phyloP scores from a whole-genome alignment of 2,113 vertebrate species.

The Silurus glanis region DNA sequence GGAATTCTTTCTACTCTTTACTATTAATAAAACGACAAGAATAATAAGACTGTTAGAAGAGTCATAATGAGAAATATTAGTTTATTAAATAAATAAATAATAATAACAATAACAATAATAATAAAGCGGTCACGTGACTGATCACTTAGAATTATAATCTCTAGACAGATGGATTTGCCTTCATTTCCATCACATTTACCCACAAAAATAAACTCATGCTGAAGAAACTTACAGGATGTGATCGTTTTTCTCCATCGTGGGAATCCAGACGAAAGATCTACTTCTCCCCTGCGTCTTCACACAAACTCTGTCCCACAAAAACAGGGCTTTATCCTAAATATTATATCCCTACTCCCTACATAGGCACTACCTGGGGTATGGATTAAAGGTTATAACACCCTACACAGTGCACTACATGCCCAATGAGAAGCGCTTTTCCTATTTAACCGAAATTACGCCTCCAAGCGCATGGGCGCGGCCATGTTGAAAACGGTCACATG shows the following conservation, averaged over 20 bases:
- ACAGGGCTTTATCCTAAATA: neutral
- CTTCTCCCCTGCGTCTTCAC: neutral
- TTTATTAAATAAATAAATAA: no score
- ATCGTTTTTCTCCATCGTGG: conserved; percentile 68
- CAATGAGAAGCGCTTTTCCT: neutral
- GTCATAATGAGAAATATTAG: no score
- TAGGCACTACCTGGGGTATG: neutral
- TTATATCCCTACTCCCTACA: neutral
- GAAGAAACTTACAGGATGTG: conserved; percentile 68
- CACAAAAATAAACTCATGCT: neutral
- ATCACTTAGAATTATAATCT: neutral
- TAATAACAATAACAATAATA: neutral
- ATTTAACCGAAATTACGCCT: neutral
- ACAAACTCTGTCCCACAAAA: neutral
- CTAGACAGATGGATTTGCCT: neutral
- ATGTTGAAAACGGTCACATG: conserved; percentile 67
- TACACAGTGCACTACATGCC: neutral
- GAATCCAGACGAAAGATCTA: neutral
- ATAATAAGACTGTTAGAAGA: no score
- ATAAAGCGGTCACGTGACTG: neutral
- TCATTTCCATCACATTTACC: neutral
- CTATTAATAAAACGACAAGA: neutral
- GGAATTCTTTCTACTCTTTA: neutral
- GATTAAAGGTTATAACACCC: no score
- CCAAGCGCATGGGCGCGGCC: conserved; percentile 59